phyloP scores from a whole-genome alignment of 2,113 vertebrate species.

The Anhinga rufa region DNA sequence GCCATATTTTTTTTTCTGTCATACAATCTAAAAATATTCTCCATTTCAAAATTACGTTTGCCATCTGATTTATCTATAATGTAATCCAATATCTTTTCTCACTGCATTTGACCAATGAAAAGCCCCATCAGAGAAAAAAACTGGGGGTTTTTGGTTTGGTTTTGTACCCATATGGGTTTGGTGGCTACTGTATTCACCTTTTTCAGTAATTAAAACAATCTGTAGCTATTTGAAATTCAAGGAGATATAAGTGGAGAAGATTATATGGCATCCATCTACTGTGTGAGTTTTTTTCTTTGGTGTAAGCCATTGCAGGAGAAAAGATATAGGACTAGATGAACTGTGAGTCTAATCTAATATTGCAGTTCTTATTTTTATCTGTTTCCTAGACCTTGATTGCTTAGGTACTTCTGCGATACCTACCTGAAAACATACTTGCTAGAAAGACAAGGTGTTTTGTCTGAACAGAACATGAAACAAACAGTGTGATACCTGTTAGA shows the following conservation, averaged over 20 bases:
- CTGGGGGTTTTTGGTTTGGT: fast-evolving
- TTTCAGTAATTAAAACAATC: background rate
- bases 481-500: background rate
- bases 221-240: background rate
- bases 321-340: background rate
- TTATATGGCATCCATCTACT: background rate
- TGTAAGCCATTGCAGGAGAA: background rate
- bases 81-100: slow-evolving; percentile 14
- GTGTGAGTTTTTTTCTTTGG: background rate
- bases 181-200: background rate
- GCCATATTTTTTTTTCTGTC: slow-evolving; percentile 27
- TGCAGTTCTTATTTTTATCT: background rate
- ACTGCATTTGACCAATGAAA: background rate
- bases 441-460: background rate
- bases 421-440: background rate
- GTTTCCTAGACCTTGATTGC: background rate
- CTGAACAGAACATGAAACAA: background rate
- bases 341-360: background rate
- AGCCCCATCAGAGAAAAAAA: background rate
- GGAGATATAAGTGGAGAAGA: background rate
- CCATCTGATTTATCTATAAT: slow-evolving; percentile 53
- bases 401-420: background rate
- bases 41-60: slow-evolving; percentile 54
- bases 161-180: background rate
- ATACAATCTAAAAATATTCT: slow-evolving; percentile 59